Base-by-base conservation (phyloP, 2,888 invertebrate species). In the Mystacides longicornis region DNA sequence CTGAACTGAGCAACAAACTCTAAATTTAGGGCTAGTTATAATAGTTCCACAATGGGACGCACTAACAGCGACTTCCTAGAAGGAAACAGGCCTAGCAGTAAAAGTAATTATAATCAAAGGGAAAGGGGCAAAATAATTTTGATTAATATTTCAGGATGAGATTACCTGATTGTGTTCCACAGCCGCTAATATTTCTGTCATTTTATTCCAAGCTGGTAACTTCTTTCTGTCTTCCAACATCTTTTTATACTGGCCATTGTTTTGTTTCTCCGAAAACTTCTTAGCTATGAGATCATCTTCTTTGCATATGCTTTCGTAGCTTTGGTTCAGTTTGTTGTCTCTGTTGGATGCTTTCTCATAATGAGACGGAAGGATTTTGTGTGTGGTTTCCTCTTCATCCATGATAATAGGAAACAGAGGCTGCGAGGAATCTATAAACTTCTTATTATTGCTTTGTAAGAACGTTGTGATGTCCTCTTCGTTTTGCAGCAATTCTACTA, bases 181-280 rank as follows among this genome's bases (percentile, higher is more conserved):
- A 1, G 81, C 74, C 60, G 80, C 76, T 56, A 91, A 70, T 63
- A 91, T 87, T 57, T 85, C 82, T 37, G 81, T 75, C 71, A 80
- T 82, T 66, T 83, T 82, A 18, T 74, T 71, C 82, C 87, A 90
- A 0, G 89, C 89, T 0, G 90, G 90, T 51, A 91, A 69, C 63
- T 80, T 80, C 65, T 75, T 78, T 57, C 90, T 74, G 0, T 67
- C 68, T 3, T 78, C 71, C 65, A 86, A 74, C 82, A 89, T 84
- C 68, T 79, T 82, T 55, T 77, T 74, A 66, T 87, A 90, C 58
- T 77, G 80, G 50, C 77, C 72, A 63, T 82, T 81, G 16, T 75
- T 77, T 27, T 75, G 72, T 63, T 83, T 86, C 9, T 81, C 79
- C 20, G 72, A 65, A 69, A 83, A 89, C 63, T 77, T 77, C 56